Base-by-base conservation (phyloP, 2,113 vertebrate species). In the Mobula birostris region DNA sequence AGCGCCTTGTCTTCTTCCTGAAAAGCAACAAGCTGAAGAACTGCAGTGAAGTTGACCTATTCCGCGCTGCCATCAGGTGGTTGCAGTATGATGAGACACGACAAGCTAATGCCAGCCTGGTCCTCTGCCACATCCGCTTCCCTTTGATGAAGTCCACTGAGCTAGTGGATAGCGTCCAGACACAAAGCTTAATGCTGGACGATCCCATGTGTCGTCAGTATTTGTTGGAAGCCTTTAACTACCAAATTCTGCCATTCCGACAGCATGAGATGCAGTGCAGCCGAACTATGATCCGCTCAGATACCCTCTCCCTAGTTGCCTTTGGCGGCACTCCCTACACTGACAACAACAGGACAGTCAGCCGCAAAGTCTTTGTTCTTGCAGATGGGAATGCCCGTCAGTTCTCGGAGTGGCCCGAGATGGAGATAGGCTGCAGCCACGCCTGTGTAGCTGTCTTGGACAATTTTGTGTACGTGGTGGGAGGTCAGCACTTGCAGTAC, bases 251-350 rank as follows among this genome's bases (percentile, higher is more conserved):
- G 94, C 99, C 99, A 14, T 99, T 99, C 94, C 96, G 99, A 14
- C 98, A 99, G 96, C 99, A 99, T 0, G 98, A 99, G 96, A 98
- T 99, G 98, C 99, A 98, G 95, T 99, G 98, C 0, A 95, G 97
- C 0, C 97, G 99, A 61, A 99, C 99, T 0, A 94, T 96, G 7
- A 97, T 99, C 94, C 98, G 99, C 94, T 98, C 98, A 0, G 98
- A 99, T 0, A 96, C 97, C 6, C 95, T 97, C 48, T 98, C 98
- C 0, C 97, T 99, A 1, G 96, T 99, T 94, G 97, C 99, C 12
- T 99, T 99, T 0, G 99, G 99, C 0, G 99, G 99, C 63, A 99
- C 99, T 0, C 99, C 99, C 0, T 99, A 99, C 96, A 99, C 98
- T 0, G 99, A 99, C 95, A 98, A 99, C 0, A 98, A 99, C 96